Percentiles rank a stretch among this genome's conserved stretches.
These are phyloP conservation scores for Megalurothrips usitatus DNA, from an alignment of 2,888 invertebrate genomes.

Conservation along the genomic window DNA sequence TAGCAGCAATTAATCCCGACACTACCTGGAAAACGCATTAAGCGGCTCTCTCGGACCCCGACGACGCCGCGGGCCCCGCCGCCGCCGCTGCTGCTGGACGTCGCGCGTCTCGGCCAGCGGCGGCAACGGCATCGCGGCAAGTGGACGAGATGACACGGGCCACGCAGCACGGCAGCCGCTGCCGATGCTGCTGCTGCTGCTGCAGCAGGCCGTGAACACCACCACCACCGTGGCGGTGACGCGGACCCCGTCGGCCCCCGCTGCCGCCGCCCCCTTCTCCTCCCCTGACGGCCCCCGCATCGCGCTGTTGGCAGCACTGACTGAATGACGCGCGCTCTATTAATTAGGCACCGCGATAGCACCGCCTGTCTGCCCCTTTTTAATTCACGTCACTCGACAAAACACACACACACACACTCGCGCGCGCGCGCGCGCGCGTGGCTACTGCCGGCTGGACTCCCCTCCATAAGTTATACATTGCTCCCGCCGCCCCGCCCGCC, in stretches of 20 bases:
- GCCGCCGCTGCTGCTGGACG: no score
- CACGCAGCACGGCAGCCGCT: no score
- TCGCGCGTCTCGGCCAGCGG: neutral
- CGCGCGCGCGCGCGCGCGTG: neutral
- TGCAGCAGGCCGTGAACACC: neutral
- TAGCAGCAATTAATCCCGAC: slow-evolving; percentile 19
- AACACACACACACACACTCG: no score
- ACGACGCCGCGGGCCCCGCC: neutral
- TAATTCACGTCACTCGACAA: no score
- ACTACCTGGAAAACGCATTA: slow-evolving; percentile 25
- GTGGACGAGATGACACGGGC: neutral
- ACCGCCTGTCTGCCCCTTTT: no score
- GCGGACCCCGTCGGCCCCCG: neutral
- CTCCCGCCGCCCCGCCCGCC: neutral
- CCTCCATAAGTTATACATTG: slow-evolving; percentile 3
- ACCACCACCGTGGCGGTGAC: neutral
- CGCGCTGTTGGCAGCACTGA: no score
- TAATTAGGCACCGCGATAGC: neutral
- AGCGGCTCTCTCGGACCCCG: neutral
- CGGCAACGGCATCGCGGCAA: neutral
- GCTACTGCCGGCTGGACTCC: slow-evolving; percentile 5
- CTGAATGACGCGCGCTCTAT: neutral
- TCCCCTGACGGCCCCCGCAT: neutral
- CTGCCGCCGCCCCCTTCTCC: no score
- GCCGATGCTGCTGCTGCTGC: neutral